Base-by-base conservation (phyloP, 2,888 invertebrate genomes). In the Luperina nickerlii region DNA sequence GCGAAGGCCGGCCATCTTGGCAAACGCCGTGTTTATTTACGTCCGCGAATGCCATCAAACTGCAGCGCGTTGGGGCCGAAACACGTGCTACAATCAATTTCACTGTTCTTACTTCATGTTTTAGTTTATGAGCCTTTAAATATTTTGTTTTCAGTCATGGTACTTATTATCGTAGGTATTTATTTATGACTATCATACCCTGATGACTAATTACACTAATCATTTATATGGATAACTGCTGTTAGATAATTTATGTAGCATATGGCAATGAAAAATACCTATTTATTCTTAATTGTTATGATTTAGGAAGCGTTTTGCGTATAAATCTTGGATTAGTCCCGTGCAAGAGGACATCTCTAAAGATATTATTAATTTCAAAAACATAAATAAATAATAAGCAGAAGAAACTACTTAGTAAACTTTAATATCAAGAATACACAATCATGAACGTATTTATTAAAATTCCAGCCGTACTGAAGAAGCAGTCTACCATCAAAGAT, bases 1-100 rank as follows among this genome's bases (percentile, higher is more conserved):
- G 94, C 94, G 96, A 97, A 96, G 97, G 97, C 94, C 96, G 94
- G 92, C 93, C 95, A 94, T 96, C 94, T 96, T 97, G 96, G 96
- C 97, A 96, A 89, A 92, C 81, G 91, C 91, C 93, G 92, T 96
- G 95, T 96, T 96, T 97, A 96, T 97, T 97, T 97, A 96, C 96
- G 96, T 94, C 93, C 92, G 91, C 91, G 94, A 94, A 95, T 96
- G 95, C 95, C 94, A 94, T 94, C 94, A 95, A 95, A 95, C 93
- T 96, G 95, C 96, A 96, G 91, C 91, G 92, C 90, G 90, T 91
- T 93, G 93, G 92, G 93, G 94, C 90, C 93, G 89, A 77, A 90
- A 92, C 95, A 95, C 95, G 94, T 95, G 95, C 92, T 95, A 91
- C 91, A 89, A 94, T 95, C 94, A 94, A 93, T 95, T 93, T 90